phyloP scores from a whole-genome alignment of 2,888 invertebrate species.

The Ypsolopha scabrella region DNA sequence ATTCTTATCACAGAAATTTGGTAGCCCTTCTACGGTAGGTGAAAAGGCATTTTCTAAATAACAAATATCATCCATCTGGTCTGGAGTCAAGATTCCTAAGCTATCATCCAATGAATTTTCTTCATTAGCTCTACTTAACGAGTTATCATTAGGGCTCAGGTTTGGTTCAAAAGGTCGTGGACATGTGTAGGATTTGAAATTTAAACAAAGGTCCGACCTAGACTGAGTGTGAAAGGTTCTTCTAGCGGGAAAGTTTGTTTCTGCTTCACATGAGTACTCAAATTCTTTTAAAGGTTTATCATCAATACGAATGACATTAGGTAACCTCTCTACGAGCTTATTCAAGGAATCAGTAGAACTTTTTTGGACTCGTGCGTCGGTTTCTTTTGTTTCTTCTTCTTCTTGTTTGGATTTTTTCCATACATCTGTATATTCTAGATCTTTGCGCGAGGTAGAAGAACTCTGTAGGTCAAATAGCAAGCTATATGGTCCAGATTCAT shows the following conservation, averaged over 20 bases:
- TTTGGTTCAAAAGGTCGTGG: conserved; percentile 45
- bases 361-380: conserved; percentile 20
- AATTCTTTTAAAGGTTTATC: conserved; percentile 60
- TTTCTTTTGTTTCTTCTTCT: conserved; percentile 17
- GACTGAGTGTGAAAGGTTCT: conserved; percentile 53
- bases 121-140: conserved; percentile 68
- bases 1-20: conserved; percentile 54
- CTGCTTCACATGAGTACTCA: conserved; percentile 61
- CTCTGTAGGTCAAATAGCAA: conserved; percentile 66
- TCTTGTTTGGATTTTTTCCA: conserved; percentile 1
- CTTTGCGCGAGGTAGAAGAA: conserved; percentile 35
- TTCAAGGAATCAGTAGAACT: conserved; percentile 27
- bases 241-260: conserved; percentile 34
- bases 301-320: conserved; percentile 58
- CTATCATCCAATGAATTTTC: conserved; percentile 89
- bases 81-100: conserved; percentile 87
- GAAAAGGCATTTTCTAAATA: conserved; percentile 74
- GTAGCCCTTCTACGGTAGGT: conserved; percentile 74
- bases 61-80: conserved; percentile 85
- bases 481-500: conserved; percentile 72
- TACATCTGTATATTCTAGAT: neutral
- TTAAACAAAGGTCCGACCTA: conserved; percentile 57
- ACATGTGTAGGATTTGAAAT: conserved; percentile 48
- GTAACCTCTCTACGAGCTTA: conserved; percentile 45
- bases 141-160: conserved; percentile 58